phyloP scores from a whole-genome alignment of 2,113 vertebrate species.

The Callithrix jacchus region DNA sequence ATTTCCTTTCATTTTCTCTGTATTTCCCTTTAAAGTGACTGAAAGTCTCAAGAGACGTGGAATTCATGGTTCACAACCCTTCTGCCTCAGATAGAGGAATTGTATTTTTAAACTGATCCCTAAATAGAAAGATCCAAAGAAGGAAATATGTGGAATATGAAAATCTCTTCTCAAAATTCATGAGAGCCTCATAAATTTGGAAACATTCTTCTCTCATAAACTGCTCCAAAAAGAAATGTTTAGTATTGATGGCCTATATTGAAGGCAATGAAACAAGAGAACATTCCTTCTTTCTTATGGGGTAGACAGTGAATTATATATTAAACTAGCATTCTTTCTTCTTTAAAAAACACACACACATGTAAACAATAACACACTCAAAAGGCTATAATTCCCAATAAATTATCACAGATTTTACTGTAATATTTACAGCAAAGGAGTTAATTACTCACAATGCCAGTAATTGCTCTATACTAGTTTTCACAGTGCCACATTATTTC shows the following conservation, averaged over 20 bases:
- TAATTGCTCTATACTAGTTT: accelerated
- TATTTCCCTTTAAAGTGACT: slow-evolving; percentile 46
- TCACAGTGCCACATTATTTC: not conserved
- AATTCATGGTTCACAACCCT: slow-evolving; percentile 53
- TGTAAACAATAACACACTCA: not conserved
- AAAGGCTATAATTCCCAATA: not conserved
- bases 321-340: slow-evolving; percentile 1
- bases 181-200: slow-evolving; percentile 56
- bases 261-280: not conserved
- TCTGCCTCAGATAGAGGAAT: slow-evolving; percentile 39
- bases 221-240: slow-evolving; percentile 36
- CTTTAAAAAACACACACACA: not conserved
- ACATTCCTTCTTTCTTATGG: not conserved
- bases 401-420: not conserved
- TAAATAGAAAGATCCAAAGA: slow-evolving; percentile 75
- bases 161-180: slow-evolving; percentile 59
- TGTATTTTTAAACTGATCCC: slow-evolving; percentile 69
- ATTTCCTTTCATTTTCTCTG: slow-evolving; percentile 49
- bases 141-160: slow-evolving; percentile 65
- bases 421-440: not conserved
- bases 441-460: not conserved
- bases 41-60: slow-evolving; percentile 44
- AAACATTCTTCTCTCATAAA: slow-evolving; percentile 49
- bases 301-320: not conserved
- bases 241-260: not conserved